Conservation (phyloP, 2,797 vertebrate species). For the Salmo trutta region DNA sequence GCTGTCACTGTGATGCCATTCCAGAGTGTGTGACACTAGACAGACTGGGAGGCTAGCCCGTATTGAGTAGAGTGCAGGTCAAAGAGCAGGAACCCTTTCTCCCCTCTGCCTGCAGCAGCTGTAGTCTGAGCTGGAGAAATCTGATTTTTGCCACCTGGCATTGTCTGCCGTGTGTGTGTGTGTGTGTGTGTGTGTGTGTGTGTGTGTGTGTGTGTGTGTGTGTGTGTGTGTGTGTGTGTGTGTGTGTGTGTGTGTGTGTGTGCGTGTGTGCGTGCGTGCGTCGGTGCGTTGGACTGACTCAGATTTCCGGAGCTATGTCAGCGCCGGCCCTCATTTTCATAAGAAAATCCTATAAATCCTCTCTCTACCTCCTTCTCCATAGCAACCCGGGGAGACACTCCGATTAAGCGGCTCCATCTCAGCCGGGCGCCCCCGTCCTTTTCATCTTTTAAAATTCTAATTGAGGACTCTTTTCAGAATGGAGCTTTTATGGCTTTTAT, state of each 20-base stretch:
- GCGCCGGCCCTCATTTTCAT: conserved; percentile 12
- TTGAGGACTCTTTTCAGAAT: neutral
- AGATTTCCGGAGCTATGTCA: neutral
- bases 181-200: neutral
- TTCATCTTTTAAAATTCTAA: neutral
- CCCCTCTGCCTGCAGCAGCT: neutral
- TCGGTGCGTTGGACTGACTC: neutral
- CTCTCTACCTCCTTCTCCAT: conserved; percentile 23
- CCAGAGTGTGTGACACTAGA: too few species aligned
- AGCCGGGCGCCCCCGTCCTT: conserved; percentile 6
- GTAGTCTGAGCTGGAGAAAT: conserved; percentile 4
- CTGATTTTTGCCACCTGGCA: conserved; percentile 5
- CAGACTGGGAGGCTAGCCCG: neutral
- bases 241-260: neutral
- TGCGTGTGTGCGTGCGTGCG: neutral
- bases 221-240: too few species aligned
- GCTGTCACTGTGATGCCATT: too few species aligned
- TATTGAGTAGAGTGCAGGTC: neutral
- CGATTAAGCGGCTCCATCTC: conserved; percentile 22
- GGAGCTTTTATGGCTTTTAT: neutral
- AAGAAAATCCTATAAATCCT: conserved; percentile 32
- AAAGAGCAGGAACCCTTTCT: neutral
- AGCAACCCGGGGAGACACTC: conserved; percentile 14
- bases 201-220: neutral
- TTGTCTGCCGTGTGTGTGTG: neutral